These are phyloP conservation scores for Pygocentrus nattereri DNA, from an alignment of 2,797 vertebrate species.

Conservation along the genomic window DNA sequence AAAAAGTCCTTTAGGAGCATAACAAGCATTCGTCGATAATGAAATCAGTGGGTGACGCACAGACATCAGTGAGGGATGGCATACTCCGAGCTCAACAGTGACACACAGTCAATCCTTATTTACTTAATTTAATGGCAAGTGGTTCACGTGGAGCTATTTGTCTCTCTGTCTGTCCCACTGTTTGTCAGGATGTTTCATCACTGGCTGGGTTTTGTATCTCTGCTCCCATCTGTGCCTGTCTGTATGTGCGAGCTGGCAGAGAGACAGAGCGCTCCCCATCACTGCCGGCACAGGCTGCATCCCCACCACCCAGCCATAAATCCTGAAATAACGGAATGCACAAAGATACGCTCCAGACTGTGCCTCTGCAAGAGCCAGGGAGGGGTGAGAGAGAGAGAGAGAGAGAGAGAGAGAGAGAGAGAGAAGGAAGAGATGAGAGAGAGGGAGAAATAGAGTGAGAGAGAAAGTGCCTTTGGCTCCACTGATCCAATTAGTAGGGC, in stretches of 20 bases:
- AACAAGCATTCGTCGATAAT: conserved; percentile 60
- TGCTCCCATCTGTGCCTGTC: conserved; percentile 60
- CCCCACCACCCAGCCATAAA: conserved; percentile 62
- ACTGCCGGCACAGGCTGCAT: conserved; percentile 60
- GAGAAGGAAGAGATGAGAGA: conserved; percentile 21
- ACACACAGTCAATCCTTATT: conserved; percentile 68
- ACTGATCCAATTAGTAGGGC: conserved; percentile 74
- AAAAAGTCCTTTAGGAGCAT: conserved; percentile 59
- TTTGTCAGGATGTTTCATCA: conserved; percentile 66
- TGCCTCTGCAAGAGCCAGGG: conserved; percentile 48
- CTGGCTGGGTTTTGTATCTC: conserved; percentile 57
- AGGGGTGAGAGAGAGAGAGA: conserved; percentile 22
- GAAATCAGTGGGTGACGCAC: conserved; percentile 61
- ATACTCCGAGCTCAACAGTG: conserved; percentile 51
- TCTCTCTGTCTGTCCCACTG: conserved; percentile 64
- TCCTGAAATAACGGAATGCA: conserved; percentile 67
- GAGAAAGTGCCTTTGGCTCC: conserved; percentile 69
- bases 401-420: neutral
- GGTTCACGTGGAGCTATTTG: conserved; percentile 63
- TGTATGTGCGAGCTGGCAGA: conserved; percentile 59
- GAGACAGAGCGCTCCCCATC: conserved; percentile 55
- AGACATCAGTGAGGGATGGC: conserved; percentile 57
- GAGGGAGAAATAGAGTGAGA: conserved; percentile 46
- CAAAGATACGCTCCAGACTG: conserved; percentile 61
- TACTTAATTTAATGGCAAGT: conserved; percentile 69